Base-by-base conservation (phyloP, 2,797 vertebrate species). In the Chelonia mydas region DNA sequence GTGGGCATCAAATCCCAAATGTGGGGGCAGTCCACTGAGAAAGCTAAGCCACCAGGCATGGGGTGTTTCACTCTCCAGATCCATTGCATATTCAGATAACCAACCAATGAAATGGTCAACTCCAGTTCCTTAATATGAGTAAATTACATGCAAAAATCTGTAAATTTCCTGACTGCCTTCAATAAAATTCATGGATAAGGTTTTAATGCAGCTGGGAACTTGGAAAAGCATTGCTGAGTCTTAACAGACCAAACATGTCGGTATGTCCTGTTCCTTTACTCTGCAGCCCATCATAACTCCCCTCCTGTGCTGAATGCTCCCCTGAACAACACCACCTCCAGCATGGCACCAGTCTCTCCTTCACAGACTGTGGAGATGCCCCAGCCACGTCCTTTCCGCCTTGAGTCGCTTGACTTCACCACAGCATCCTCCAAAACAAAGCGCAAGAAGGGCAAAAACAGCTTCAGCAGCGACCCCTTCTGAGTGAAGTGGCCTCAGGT, bases 371-470 rank as follows among this genome's bases (percentile, higher is more conserved):
- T 96, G 0, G 99, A 99, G 74, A 94, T 97, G 33, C 96, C 98
- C 51, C 97, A 98, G 83, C 99, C 98, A 1, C 98, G 99, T 0
- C 99, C 99, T 45, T 99, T 99, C 97, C 98, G 99, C 65, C 98
- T 99, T 1, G 98, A 99, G 97, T 98, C 99, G 3, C 96, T 99
- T 4, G 98, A 98, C 9, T 76, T 98, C 65, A 80, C 96, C 1
- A 55, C 89, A 13, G 96, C 98, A 49, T 97, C 96, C 11, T 77
- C 97, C 89, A 99, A 98, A 97, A 97, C 97, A 92, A 99, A 97
- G 96, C 98, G 98, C 72, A 99, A 98, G 95, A 99, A 99, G 94
- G 98, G 97, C 98, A 99, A 98, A 96, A 79, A 92, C 83, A 78
- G 16, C 90, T 86, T 92, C 3, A 33, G 84, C 7, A 41, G 81